Evolutionary conservation across 2,113 vertebrate genomes (phyloP).

Genomic region (Cryptomyrus ogoouensis): DNA sequence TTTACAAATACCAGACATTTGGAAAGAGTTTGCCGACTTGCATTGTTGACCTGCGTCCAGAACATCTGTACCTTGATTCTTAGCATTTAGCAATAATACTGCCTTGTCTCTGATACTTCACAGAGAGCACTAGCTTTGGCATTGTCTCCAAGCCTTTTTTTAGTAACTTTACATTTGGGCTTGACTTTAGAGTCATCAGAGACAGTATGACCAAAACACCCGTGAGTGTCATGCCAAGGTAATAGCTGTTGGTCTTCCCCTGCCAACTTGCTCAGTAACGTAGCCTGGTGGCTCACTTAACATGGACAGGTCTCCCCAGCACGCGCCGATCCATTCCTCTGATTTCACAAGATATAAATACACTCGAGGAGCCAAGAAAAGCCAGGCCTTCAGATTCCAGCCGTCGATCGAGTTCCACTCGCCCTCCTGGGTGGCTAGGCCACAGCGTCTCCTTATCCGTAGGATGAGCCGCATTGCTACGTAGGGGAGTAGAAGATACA

Average conservation of each 20-base stretch:
- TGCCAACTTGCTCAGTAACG: neutral
- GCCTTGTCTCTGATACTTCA: neutral
- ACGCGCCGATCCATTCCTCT: neutral
- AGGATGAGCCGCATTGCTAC: neutral
- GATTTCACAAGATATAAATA: constrained; percentile 12
- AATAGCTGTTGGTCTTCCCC: neutral
- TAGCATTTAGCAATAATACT: neutral
- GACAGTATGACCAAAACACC: neutral
- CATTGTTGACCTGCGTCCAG: neutral
- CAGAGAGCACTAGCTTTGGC: neutral
- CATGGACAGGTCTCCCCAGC: neutral
- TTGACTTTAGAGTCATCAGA: neutral
- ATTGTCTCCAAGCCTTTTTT: neutral
- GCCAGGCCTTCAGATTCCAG: constrained; percentile 3
- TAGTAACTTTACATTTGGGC: neutral
- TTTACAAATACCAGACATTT: neutral
- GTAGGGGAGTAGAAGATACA: neutral
- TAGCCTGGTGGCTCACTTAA: neutral
- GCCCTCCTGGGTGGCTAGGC: neutral
- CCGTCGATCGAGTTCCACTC: neutral
- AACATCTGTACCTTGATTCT: neutral
- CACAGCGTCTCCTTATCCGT: neutral
- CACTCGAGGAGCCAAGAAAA: neutral
- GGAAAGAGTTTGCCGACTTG: neutral
- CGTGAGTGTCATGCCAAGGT: neutral